phyloP scores from a whole-genome alignment of 2,888 invertebrate genomes.

The Itoplectis maculator region DNA sequence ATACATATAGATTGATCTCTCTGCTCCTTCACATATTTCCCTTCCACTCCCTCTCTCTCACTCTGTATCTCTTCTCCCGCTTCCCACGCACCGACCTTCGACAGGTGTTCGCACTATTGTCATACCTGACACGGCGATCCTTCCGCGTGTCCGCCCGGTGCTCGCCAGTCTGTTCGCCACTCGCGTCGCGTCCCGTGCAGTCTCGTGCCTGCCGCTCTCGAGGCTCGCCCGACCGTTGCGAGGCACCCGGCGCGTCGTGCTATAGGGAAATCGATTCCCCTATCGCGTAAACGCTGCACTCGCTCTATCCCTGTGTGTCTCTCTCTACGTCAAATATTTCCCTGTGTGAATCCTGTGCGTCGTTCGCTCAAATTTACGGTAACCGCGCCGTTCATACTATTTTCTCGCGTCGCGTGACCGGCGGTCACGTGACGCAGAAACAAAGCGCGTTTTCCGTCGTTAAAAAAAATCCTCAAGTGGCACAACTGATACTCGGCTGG shows the following conservation, averaged over 20 bases:
- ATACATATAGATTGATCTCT: too few species aligned
- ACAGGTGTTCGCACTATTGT: conserved; percentile 52
- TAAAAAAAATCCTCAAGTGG: too few species aligned
- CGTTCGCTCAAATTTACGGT: background rate
- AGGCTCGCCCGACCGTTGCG: background rate
- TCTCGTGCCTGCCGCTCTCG: conserved; percentile 26
- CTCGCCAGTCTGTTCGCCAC: conserved; percentile 49
- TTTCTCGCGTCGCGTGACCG: background rate
- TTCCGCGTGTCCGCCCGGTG: conserved; percentile 28
- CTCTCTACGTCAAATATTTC: too few species aligned
- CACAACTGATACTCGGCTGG: too few species aligned
- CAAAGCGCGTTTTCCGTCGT: too few species aligned
- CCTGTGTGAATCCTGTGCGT: background rate
- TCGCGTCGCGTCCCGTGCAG: background rate
- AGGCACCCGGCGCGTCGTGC: background rate
- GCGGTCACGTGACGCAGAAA: background rate
- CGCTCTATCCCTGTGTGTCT: too few species aligned
- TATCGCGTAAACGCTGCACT: background rate
- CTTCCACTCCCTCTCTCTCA: conserved; percentile 4
- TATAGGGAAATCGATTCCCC: conserved; percentile 3
- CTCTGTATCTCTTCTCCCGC: background rate
- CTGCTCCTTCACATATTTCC: too few species aligned
- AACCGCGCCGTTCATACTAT: background rate
- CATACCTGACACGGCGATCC: conserved; percentile 50
- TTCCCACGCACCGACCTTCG: conserved; percentile 14